Base-by-base conservation (phyloP, 1,140 invertebrate species). In the Drosophila mojavensis region DNA sequence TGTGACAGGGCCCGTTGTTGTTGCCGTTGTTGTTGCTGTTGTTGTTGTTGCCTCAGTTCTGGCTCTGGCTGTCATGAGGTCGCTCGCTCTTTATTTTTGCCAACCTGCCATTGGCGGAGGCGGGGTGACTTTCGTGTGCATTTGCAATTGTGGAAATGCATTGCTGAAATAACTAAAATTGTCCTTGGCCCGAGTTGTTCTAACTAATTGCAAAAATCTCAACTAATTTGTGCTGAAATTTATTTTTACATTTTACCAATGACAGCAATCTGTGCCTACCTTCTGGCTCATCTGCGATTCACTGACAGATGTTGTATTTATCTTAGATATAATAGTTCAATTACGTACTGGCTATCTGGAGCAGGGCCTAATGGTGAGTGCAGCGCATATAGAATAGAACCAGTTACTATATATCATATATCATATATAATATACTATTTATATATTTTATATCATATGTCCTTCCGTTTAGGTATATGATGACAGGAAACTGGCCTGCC, bases 261-360 rank as follows among this genome's bases (percentile, higher is more conserved):
- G 85, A 36, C 94, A 96, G 94, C 93, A 94, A 77, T 92, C 95
- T 92, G 94, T 94, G 56, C 94, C 95, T 24, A 93, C 92, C 10
- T 95, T 96, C 78, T 99, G 98, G 98, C 93, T 96, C 62, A 93
- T 94, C 30, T 96, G 96, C 85, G 98, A 99, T 93, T 95, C 94
- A 58, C 94, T 98, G 67, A 96, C 96, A 72, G 98, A 99, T 93
- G 78, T 97, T 28, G 95, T 98, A 48, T 98, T 98, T 93, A 93
- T 98, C 17, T 82, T 97, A 30, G 98, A 99, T 93, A 95, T 99
- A 53, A 94, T 95, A 20, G 96, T 98, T 41, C 98, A 99, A 92
- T 96, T 99, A 79, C 94, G 98, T 51, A 99, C 98, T 30, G 98
- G 98, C n/a, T 99, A 98, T 91, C 93, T 99, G 66, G 97, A 99